Evolutionary conservation across 2,113 vertebrate genomes (phyloP), one percentile per base, ranked within the genome.

Genomic region (Noctilio leporinus): DNA sequence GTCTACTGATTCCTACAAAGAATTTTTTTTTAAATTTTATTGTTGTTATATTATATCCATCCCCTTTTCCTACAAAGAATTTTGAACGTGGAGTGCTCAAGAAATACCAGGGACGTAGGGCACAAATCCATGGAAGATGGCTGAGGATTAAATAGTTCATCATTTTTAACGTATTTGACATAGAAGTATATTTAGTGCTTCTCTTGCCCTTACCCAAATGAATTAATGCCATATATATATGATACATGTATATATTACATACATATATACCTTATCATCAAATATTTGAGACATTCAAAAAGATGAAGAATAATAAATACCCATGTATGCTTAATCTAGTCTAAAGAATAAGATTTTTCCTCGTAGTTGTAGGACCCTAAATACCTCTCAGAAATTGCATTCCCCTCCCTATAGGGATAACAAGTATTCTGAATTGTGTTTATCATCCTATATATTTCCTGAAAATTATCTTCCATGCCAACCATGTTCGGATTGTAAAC

Each of bases 381-480:
- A 1, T 33, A n/a, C 28, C 10, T 30, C 16, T 51, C 78, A 86
- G 43, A 67, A 7, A 55, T 24, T 53, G 5, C 8, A 72, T 38
- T 92, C 2, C 20, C 14, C 33, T 92, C 65, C n/a, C 59, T 62
- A 38, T 4, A 30, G 4, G 30, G 30, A 45, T 64, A 92, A 55
- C 33, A 55, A 43, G 22, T 86, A 59, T 70, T 94, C 64, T 90
- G 81, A 96, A 95, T 40, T 86, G 40, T 84, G n/a, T 57, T 94
- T 93, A 55, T 96, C 62, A 78, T 76, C 38, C 10, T 1, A 43
- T 51, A 19, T 40, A 47, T 83, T 96, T 95, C 67, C 75, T 75
- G 9, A 67, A 77, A 88, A 86, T 80, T 75, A 30, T 72, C 73
- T 84, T 96, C 85, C 76, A 88, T 87, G 88, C 73, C 85, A 95